These are phyloP conservation scores for Drosophila lini DNA, from an alignment of 1,140 invertebrate genomes.

Conservation along the genomic window DNA sequence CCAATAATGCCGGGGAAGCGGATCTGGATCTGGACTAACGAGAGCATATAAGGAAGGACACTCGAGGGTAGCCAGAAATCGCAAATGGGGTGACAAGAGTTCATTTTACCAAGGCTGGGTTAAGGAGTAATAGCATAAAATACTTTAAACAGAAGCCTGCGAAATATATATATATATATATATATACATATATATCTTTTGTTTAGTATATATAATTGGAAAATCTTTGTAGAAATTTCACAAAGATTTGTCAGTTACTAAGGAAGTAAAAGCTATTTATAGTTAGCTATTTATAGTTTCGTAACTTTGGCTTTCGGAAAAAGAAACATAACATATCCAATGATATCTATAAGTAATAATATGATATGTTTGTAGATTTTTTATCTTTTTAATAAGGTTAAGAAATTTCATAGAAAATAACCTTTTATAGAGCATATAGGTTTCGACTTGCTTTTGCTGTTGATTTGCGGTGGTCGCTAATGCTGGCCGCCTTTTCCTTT, in stretches of 20 bases:
- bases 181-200: neutral
- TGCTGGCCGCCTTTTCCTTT: slow-evolving; percentile 18
- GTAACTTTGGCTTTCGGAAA: neutral
- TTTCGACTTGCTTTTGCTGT: neutral
- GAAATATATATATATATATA: neutral
- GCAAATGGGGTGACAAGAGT: slow-evolving; percentile 9
- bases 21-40: slow-evolving; percentile 47
- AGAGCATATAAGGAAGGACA: slow-evolving; percentile 39
- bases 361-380: neutral
- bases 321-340: too few species aligned
- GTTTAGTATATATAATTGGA: neutral
- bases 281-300: neutral
- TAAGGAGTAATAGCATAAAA: neutral
- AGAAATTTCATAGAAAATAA: neutral
- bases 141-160: neutral
- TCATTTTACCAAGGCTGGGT: neutral
- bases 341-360: neutral
- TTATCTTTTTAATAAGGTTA: too few species aligned
- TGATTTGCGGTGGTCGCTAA: slow-evolving; percentile 17
- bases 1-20: slow-evolving; percentile 62
- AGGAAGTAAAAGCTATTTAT: neutral
- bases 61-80: slow-evolving; percentile 15
- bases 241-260: neutral
- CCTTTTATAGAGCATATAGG: slow-evolving; percentile 5
- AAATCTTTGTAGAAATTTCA: neutral